Conservation (phyloP, 35 echinoderm and acorn worm species). For the Strongylocentrotus purpuratus region DNA sequence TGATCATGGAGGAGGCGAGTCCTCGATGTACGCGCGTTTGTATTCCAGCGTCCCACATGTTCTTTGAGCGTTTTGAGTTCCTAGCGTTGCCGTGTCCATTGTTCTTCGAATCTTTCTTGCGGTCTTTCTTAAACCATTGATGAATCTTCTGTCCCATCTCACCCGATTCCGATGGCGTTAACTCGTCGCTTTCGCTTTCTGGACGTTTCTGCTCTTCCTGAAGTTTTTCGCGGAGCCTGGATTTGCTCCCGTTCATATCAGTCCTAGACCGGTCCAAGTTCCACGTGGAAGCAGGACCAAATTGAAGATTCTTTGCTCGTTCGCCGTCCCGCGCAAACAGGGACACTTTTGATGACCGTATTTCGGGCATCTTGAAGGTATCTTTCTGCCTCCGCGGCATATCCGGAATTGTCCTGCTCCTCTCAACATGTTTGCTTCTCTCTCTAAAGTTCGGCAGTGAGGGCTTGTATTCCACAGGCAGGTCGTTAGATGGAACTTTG, state of each 20-base stretch:
- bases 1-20: conserved; percentile 9
- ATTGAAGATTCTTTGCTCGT: neutral
- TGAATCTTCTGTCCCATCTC: conserved; percentile 22
- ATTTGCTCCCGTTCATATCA: neutral
- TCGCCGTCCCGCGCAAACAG: conserved; percentile 34
- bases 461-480: neutral
- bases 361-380: neutral
- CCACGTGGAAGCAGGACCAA: neutral
- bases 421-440: neutral
- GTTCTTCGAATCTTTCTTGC: neutral
- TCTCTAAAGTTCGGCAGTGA: neutral
- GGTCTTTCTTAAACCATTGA: conserved; percentile 4
- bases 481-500: neutral
- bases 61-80: neutral
- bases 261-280: neutral
- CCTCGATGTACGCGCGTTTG: neutral
- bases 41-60: neutral
- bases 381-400: neutral
- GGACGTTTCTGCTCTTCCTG: neutral
- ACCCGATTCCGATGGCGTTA: conserved; percentile 25
- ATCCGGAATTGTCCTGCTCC: neutral
- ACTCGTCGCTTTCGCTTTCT: conserved; percentile 29
- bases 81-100: neutral
- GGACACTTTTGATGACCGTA: conserved; percentile 21
- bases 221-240: neutral